Evolutionary conservation across 2,888 invertebrate genomes (phyloP).

Genomic region (Hirtodrosophila trivittata): DNA sequence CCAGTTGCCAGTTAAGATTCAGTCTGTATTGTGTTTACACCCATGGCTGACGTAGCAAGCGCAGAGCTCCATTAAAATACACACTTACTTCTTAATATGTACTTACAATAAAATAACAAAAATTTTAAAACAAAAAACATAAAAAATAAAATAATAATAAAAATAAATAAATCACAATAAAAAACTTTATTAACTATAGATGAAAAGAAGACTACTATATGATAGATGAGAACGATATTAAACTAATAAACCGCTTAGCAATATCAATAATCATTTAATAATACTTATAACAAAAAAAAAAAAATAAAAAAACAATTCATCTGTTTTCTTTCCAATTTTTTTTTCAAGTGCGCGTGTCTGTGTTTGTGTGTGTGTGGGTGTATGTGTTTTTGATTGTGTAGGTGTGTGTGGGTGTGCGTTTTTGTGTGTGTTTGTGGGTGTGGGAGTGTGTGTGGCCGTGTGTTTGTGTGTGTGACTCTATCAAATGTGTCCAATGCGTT

Average conservation of each 20-base stretch:
- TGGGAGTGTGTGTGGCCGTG: conserved; percentile 3
- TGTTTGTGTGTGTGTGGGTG: conserved; percentile 22
- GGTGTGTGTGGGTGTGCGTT: conserved; percentile 32
- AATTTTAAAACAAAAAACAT: conserved; percentile 17
- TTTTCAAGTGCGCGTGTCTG: conserved; percentile 57
- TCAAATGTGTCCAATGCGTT: not conserved
- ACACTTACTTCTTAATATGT: conserved; percentile 51
- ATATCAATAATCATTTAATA: conserved; percentile 12
- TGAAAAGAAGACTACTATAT: conserved; percentile 17
- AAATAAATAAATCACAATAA: conserved; percentile 5
- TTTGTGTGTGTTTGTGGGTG: conserved; percentile 17
- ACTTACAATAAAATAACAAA: conserved; percentile 40
- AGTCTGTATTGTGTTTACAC: conserved; percentile 83
- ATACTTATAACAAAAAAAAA: conserved; percentile 9
- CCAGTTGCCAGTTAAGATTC: conserved; percentile 67
- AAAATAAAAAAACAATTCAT: conserved; percentile 15
- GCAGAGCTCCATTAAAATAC: conserved; percentile 54
- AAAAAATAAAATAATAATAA: conserved; percentile 23
- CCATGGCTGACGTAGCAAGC: conserved; percentile 81
- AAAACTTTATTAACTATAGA: conserved; percentile 12
- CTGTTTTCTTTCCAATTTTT: conserved; percentile 48
- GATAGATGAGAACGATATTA: no score
- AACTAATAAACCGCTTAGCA: conserved; percentile 9
- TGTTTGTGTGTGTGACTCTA: conserved; percentile 7
- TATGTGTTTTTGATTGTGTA: conserved; percentile 29